Base-by-base conservation (phyloP, 1,140 invertebrate genomes). In the Micrasema longulum region DNA sequence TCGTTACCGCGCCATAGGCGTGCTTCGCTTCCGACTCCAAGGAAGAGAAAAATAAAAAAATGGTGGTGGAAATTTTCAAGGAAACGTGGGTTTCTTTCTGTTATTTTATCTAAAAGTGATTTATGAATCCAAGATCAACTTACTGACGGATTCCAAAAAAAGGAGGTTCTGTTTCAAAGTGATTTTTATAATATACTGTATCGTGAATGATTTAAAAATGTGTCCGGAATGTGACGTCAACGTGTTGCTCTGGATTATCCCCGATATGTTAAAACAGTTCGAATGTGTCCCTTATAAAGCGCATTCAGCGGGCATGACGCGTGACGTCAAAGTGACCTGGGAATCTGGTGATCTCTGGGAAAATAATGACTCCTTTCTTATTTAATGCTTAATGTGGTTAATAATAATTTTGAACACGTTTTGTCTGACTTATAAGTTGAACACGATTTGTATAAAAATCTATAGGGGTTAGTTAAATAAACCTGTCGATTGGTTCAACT, bases 211-310 rank as follows among this genome's bases (percentile, higher is more conserved):
- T 87, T 88, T 97, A 73, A 91, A 91, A 82, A 89, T 92, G 80
- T 95, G 96, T 80, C 94, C 96, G 81, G 92, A 96, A 79, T 91
- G 92, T 81, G 95, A 96, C 86, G 90, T 94, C 20, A 88, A 91
- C 76, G 87, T 97, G 77, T 90, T 97, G 78, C 93, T 95, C 77
- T 98, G 92, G 88, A 84, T 99, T 55, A 89, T 97, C 81, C 95
- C 96, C 45, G 95, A 97, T 79, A 88, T 98, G 50, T 99, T 95
- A 80, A 91, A 90, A 79, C 93, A 95, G 83, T 98, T 97, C 82
- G 92, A 95, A 91, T 74, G 90, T 94, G 77, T 90, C 92, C 9
- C 87, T 95, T 57, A 95, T n/a, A n/a, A n/a, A n/a, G n/a, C n/a
- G n/a, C n/a, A n/a, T n/a, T n/a, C n/a, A n/a, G n/a, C n/a, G n/a